phyloP scores from a whole-genome alignment of 2,113 vertebrate genomes.

The Phyllostomus discolor region DNA sequence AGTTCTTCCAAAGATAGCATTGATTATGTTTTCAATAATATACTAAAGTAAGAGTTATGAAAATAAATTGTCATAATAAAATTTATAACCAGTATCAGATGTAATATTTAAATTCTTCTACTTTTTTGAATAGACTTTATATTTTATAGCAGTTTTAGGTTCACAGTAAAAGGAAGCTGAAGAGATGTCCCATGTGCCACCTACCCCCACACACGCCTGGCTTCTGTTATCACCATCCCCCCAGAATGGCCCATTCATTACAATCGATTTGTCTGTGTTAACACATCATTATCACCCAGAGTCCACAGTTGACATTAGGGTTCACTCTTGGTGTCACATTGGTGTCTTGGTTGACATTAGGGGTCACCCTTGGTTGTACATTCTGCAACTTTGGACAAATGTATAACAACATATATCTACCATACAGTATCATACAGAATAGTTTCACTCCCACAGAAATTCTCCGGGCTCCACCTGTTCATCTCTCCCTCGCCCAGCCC shows the following conservation, averaged over 20 bases:
- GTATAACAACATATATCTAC: neutral
- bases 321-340: neutral
- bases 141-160: neutral
- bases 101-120: neutral
- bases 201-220: neutral
- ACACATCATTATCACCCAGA: neutral
- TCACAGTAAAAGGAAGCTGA: neutral
- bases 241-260: neutral
- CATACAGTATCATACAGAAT: neutral
- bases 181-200: neutral
- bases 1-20: conserved; percentile 24
- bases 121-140: neutral
- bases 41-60: neutral
- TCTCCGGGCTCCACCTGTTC: neutral
- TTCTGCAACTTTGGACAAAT: neutral
- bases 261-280: neutral
- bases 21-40: neutral
- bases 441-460: neutral
- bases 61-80: neutral
- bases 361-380: neutral
- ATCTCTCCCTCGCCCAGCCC: neutral
- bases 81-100: conserved; percentile 17
- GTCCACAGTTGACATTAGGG: neutral
- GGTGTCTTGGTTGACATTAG: neutral
- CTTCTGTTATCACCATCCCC: neutral